Conservation (phyloP, 2,888 invertebrate species). For the Epiblema foenella region DNA sequence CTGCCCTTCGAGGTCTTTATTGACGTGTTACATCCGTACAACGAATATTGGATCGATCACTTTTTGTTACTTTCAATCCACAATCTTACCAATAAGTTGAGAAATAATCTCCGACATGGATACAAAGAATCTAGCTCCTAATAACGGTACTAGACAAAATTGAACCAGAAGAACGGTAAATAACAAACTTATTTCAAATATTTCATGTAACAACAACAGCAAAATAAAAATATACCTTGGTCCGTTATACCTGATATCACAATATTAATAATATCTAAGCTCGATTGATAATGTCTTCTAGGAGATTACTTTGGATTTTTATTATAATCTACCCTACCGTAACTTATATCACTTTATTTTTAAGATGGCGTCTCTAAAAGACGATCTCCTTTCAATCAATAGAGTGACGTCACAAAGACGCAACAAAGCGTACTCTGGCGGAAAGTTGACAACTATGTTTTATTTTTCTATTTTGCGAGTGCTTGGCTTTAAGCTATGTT, state of each 20-base stretch:
- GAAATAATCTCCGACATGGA: constrained; percentile 42
- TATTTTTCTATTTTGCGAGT: constrained; percentile 20
- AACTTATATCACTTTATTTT: constrained; percentile 85
- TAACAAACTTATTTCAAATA: constrained; percentile 74
- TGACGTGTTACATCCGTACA: constrained; percentile 84
- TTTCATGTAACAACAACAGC: constrained; percentile 64
- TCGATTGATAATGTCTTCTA: constrained; percentile 72
- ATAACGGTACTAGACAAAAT: constrained; percentile 74
- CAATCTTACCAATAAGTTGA: constrained; percentile 48
- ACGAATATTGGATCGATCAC: constrained; percentile 77
- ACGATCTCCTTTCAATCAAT: constrained; percentile 82
- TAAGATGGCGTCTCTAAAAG: constrained; percentile 85
- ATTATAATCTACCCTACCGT: constrained; percentile 85
- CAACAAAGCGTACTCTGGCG: constrained; percentile 69
- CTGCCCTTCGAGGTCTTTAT: constrained; percentile 78
- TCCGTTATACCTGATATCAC: constrained; percentile 90
- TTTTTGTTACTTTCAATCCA: constrained; percentile 54
- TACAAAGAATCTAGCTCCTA: constrained; percentile 56
- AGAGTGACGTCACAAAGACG: constrained; percentile 84
- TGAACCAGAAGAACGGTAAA: constrained; percentile 75
- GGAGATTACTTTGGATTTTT: constrained; percentile 82
- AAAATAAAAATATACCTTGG: constrained; percentile 89
- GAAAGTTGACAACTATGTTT: constrained; percentile 46
- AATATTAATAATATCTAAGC: constrained; percentile 73
- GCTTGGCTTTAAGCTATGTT: not conserved